A percentile compares a stretch with the other conserved stretches of the same genome.
phyloP scores from a whole-genome alignment of 1,140 invertebrate species.

The Pogonomyrmex californicus region DNA sequence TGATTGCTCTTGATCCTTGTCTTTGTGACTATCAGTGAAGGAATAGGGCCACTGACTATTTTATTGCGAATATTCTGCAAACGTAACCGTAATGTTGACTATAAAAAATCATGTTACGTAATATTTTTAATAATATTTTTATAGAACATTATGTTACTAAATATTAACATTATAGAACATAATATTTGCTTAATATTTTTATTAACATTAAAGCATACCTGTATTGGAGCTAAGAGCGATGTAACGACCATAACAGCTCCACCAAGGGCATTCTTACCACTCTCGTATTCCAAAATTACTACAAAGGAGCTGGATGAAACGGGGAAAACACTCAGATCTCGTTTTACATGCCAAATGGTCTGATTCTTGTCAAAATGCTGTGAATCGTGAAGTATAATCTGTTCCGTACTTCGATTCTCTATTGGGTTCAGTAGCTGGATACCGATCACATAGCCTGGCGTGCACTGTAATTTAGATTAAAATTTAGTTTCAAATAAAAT shows the following conservation, averaged over 20 bases:
- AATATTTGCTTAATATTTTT: too few species aligned
- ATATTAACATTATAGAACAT: background rate
- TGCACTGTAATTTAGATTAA: slow-evolving; percentile 89
- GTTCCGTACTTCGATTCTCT: slow-evolving; percentile 94
- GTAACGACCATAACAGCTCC: slow-evolving; percentile 94
- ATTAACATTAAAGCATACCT: slow-evolving; percentile 63
- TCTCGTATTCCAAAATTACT: slow-evolving; percentile 93
- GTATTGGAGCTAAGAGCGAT: slow-evolving; percentile 89
- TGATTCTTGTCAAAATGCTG: slow-evolving; percentile 88
- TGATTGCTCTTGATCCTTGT: slow-evolving; percentile 93
- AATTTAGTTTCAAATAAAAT: background rate
- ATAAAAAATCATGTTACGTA: background rate
- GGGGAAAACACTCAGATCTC: slow-evolving; percentile 95
- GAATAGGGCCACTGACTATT: slow-evolving; percentile 92
- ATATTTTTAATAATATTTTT: too few species aligned
- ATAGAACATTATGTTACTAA: background rate
- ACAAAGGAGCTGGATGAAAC: slow-evolving; percentile 94
- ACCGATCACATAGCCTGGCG: slow-evolving; percentile 92
- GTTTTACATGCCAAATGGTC: slow-evolving; percentile 92
- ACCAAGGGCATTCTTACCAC: slow-evolving; percentile 92
- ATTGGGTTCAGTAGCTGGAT: slow-evolving; percentile 96
- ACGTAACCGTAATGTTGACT: slow-evolving; percentile 61
- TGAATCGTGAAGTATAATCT: slow-evolving; percentile 92
- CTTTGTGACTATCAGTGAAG: slow-evolving; percentile 90
- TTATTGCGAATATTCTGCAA: slow-evolving; percentile 91